Percentiles rank a stretch among this genome's conserved stretches.
phyloP scores from a whole-genome alignment of 2,888 invertebrate species.

The Cryptophagus acutangulus region DNA sequence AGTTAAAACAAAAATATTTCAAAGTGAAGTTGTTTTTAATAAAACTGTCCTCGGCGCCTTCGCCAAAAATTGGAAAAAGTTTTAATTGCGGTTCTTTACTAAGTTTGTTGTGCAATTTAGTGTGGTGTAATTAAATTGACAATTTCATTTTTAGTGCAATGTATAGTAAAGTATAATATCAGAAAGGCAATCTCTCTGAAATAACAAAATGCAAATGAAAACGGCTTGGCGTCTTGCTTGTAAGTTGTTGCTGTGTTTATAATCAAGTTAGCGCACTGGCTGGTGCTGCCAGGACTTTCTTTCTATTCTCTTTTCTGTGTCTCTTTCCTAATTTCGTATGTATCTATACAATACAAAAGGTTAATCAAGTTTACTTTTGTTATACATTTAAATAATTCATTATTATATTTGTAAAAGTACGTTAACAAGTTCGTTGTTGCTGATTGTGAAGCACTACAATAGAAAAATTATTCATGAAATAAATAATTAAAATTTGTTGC shows the following conservation, averaged over 20 bases:
- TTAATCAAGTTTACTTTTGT: slow-evolving; percentile 30
- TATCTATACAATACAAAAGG: slow-evolving; percentile 31
- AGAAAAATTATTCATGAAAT: no score
- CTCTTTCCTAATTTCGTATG: slow-evolving; percentile 30
- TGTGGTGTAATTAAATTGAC: slow-evolving; percentile 5
- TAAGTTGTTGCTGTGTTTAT: slow-evolving; percentile 35
- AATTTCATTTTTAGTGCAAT: slow-evolving; percentile 6
- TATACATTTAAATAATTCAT: slow-evolving; percentile 21
- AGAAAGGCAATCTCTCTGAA: slow-evolving; percentile 30
- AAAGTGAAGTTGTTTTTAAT: no score
- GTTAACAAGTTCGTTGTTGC: no score
- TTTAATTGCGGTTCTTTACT: no score
- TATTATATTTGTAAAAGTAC: no score
- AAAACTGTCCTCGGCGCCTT: no score
- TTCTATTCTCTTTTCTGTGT: slow-evolving; percentile 20
- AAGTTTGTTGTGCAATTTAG: slow-evolving; percentile 3
- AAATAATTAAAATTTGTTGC: no score
- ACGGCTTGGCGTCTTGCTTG: slow-evolving; percentile 32
- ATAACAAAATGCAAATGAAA: slow-evolving; percentile 36
- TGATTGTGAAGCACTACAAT: no score
- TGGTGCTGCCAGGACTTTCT: slow-evolving; percentile 28
- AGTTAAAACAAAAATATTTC: no score
- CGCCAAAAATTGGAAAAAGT: no score
- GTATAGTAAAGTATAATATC: no score
- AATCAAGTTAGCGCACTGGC: slow-evolving; percentile 29